Conservation (phyloP, 2,888 invertebrate species). For the Hirtodrosophila cameraria region DNA sequence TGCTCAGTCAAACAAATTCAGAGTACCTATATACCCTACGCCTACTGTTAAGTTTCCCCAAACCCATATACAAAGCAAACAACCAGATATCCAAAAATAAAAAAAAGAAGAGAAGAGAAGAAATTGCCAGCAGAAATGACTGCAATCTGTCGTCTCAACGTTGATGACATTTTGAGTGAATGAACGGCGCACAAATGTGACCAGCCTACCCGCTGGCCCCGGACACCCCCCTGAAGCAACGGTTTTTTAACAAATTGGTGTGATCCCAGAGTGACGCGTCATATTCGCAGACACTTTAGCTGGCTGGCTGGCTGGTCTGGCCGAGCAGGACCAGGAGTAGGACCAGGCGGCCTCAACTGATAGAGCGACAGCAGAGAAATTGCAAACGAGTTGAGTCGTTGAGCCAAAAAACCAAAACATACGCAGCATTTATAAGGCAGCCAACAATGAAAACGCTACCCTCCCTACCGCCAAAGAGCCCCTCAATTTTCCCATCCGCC, state of each 20-base stretch:
- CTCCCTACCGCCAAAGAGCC: background rate
- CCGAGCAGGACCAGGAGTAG: conserved; percentile 25
- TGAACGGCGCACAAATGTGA: conserved; percentile 71
- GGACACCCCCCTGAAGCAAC: conserved; percentile 15
- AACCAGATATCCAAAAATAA: conserved; percentile 48
- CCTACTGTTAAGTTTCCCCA: conserved; percentile 2
- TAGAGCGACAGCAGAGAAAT: conserved; percentile 77
- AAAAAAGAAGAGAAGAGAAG: conserved; percentile 14
- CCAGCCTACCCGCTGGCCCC: conserved; percentile 59
- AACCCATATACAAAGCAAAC: conserved; percentile 28
- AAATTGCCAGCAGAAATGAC: conserved; percentile 64
- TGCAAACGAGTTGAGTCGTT: conserved; percentile 79
- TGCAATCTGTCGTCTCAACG: conserved; percentile 79
- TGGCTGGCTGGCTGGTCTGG: conserved; percentile 38
- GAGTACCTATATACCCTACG: conserved; percentile 35
- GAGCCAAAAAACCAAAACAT: conserved; percentile 79
- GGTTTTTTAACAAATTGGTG: conserved; percentile 80
- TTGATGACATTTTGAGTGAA: conserved; percentile 81
- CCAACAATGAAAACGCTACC: conserved; percentile 63
- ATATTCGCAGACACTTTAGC: conserved; percentile 78
- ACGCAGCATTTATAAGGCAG: conserved; percentile 78
- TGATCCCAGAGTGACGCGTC: conserved; percentile 79
- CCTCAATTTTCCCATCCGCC: background rate
- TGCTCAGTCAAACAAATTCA: background rate
- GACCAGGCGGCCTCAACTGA: conserved; percentile 44